Conservation (phyloP, 2,797 vertebrate species). For the Babyrousa celebensis region DNA sequence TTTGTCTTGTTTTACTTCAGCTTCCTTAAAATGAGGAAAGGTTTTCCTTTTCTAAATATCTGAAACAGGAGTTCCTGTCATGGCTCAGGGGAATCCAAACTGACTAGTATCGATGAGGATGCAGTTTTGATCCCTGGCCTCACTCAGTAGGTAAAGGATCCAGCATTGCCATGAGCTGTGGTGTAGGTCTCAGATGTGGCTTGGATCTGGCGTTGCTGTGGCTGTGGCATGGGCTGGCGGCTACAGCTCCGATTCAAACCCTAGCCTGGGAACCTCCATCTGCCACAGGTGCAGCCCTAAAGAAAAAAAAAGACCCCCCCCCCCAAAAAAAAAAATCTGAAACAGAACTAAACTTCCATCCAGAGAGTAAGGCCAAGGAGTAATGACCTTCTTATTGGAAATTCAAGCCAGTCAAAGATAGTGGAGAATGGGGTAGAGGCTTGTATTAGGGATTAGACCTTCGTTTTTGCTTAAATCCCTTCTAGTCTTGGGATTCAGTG, state of each 20-base stretch:
- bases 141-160: too few relatives aligned
- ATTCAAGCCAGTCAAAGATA: background rate
- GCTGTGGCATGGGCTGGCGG: too few relatives aligned
- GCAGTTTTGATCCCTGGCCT: too few relatives aligned
- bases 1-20: constrained; percentile 44
- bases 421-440: background rate
- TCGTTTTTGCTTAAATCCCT: background rate
- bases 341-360: constrained; percentile 6
- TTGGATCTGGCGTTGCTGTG: too few relatives aligned
- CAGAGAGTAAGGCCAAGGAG: constrained; percentile 13
- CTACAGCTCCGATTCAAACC: too few relatives aligned
- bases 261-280: too few relatives aligned
- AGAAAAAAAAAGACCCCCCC: too few relatives aligned
- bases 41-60: constrained; percentile 41
- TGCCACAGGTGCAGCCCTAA: too few relatives aligned
- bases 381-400: background rate
- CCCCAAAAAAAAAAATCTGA: background rate
- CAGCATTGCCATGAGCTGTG: too few relatives aligned
- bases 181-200: too few relatives aligned
- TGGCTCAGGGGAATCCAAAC: too few relatives aligned
- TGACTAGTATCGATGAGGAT: too few relatives aligned
- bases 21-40: constrained; percentile 53
- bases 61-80: background rate
- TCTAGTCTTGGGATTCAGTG: background rate
- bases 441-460: background rate